Evolutionary conservation across 2,797 vertebrate species (phyloP).

Genomic region (Sebastes elongatus): DNA sequence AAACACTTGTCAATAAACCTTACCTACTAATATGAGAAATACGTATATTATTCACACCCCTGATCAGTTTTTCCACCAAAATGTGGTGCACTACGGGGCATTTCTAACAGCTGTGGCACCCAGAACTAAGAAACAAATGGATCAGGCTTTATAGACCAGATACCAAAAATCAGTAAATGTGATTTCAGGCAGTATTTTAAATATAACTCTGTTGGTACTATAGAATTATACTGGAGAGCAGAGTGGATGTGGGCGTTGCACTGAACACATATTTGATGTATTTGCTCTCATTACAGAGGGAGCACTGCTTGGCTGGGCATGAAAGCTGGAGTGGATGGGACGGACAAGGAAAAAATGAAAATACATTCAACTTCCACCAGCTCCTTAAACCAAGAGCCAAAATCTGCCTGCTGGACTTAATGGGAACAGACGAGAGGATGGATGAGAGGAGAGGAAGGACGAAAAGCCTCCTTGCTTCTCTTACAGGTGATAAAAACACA

Average conservation of each 20-base stretch:
- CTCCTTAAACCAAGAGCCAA: not conserved
- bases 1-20: not conserved
- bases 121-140: not conserved
- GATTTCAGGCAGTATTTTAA: not conserved
- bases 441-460: no score
- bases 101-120: not conserved
- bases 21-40: no score
- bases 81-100: not conserved
- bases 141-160: not conserved
- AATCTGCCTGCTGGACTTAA: conserved; percentile 2
- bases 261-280: conserved; percentile 16
- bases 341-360: not conserved
- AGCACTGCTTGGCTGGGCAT: conserved; percentile 7
- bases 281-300: conserved; percentile 19
- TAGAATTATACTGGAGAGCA: not conserved
- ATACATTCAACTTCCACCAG: conserved; percentile 3
- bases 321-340: conserved; percentile 16
- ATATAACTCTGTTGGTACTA: not conserved
- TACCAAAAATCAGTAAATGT: not conserved
- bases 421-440: conserved; percentile 5
- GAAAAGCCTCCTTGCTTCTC: not conserved
- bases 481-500: not conserved
- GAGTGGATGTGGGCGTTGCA: not conserved
- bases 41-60: not conserved
- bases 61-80: not conserved